Conservation (phyloP, 2,113 vertebrate genomes). For the Orycteropus afer region DNA sequence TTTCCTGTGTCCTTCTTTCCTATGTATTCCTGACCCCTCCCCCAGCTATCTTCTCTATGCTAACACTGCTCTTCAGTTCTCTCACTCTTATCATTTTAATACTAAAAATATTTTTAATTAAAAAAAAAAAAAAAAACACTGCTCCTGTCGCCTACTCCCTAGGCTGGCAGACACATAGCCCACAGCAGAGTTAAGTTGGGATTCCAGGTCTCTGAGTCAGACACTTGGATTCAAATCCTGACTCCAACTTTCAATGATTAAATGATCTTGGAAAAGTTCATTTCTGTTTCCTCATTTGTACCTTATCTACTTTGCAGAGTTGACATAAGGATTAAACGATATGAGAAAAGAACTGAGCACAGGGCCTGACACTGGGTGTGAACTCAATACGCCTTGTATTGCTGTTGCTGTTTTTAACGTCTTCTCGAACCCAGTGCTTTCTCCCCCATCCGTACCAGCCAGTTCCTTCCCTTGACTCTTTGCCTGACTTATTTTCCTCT, state of each 20-base stretch:
- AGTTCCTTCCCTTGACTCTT: neutral
- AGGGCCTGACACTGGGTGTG: fast-evolving
- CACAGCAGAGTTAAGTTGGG: neutral
- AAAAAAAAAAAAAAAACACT: neutral
- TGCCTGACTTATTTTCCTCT: neutral
- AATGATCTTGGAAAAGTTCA: neutral
- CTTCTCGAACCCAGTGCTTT: neutral
- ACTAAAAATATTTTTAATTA: neutral
- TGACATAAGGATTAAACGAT: neutral
- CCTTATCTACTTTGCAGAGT: neutral
- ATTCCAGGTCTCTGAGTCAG: neutral
- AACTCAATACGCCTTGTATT: too few relatives aligned
- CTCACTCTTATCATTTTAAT: neutral
- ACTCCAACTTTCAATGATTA: neutral
- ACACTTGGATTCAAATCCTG: neutral
- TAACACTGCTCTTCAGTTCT: too few relatives aligned
- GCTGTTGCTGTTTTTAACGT: neutral
- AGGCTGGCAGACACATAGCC: neutral
- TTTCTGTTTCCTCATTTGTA: neutral
- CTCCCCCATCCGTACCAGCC: neutral
- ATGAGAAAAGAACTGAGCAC: neutral
- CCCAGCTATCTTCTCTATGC: too few relatives aligned
- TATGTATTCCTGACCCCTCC: too few relatives aligned
- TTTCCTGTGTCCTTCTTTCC: too few relatives aligned
- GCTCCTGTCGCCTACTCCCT: neutral